phyloP scores from a whole-genome alignment of 1,140 invertebrate species.

The Drosophila baimaii region DNA sequence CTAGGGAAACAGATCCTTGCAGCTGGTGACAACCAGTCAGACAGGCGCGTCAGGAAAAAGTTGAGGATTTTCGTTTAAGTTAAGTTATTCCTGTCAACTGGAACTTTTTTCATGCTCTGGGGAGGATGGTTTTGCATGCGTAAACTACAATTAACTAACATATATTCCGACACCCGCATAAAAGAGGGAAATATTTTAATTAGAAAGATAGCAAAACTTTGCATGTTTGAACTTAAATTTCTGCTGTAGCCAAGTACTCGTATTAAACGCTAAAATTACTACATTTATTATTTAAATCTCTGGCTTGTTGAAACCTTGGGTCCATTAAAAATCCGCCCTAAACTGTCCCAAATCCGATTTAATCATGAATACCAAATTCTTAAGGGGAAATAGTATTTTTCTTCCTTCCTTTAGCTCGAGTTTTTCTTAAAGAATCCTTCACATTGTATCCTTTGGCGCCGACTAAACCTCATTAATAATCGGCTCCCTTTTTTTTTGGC shows the following conservation, averaged over 20 bases:
- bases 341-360: background rate
- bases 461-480: constrained; percentile 18
- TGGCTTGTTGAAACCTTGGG: background rate
- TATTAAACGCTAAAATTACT: background rate
- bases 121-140: background rate
- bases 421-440: constrained; percentile 17
- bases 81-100: constrained; percentile 34
- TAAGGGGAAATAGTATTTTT: constrained; percentile 15
- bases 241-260: background rate
- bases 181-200: constrained; percentile 31
- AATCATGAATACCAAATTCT: constrained; percentile 24
- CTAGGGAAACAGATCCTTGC: constrained; percentile 15
- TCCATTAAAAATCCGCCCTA: background rate
- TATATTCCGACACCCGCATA: background rate
- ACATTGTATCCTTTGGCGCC: constrained; percentile 27
- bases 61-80: constrained; percentile 25
- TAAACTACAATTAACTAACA: constrained; percentile 7
- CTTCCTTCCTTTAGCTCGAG: background rate
- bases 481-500: constrained; percentile 41
- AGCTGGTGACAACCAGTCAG: constrained; percentile 29
- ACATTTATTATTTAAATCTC: background rate
- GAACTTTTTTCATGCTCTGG: constrained; percentile 4
- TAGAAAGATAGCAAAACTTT: constrained; percentile 4
- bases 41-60: constrained; percentile 13
- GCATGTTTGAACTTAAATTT: background rate